phyloP scores from a whole-genome alignment of 2,113 vertebrate genomes.

The Caranx ignobilis region DNA sequence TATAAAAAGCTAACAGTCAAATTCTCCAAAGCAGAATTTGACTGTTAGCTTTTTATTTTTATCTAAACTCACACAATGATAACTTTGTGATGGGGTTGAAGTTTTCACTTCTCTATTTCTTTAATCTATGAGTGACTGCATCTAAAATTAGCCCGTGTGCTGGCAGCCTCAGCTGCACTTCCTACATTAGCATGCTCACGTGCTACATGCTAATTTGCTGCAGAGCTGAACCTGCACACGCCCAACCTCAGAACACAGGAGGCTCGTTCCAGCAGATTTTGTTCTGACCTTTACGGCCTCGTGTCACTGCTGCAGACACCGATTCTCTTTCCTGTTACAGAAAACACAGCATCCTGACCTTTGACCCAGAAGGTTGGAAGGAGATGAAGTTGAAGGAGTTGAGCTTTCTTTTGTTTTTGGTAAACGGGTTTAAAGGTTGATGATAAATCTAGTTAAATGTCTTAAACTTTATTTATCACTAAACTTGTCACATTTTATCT shows the following conservation, averaged over 20 bases:
- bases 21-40: no score
- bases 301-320: not conserved
- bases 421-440: no score
- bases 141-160: not conserved
- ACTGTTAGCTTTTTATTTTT: no score
- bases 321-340: not conserved
- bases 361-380: not conserved
- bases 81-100: not conserved
- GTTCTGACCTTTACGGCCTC: no score
- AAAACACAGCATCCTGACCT: not conserved
- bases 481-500: not conserved
- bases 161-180: not conserved
- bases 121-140: not conserved
- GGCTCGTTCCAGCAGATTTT: not conserved
- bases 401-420: no score
- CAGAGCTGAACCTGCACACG: not conserved
- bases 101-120: not conserved
- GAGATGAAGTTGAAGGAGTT: no score
- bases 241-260: not conserved
- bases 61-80: no score
- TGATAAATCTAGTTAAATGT: no score
- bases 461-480: no score
- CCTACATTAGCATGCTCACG: not conserved
- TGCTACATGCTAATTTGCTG: not conserved
- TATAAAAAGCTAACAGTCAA: no score